phyloP scores from a whole-genome alignment of 2,113 vertebrate species.

The Thryonomys swinderianus region DNA sequence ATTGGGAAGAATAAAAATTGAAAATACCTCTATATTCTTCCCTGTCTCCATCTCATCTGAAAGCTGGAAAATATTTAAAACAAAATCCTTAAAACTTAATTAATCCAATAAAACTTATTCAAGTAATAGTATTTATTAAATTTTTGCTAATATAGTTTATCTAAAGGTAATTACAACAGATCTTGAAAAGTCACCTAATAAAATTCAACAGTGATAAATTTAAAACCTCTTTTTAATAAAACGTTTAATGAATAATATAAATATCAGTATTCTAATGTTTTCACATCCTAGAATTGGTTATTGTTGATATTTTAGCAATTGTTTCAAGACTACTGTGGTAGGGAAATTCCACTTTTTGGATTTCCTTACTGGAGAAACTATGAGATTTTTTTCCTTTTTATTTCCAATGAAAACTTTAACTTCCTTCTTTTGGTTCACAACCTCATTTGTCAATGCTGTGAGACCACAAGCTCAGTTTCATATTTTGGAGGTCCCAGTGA shows the following conservation, averaged over 20 bases:
- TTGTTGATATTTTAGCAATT: background rate
- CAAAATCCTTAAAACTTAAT: constrained; percentile 48
- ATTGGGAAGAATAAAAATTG: constrained; percentile 46
- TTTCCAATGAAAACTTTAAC: background rate
- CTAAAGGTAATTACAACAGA: constrained; percentile 21
- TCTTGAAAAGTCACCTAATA: background rate
- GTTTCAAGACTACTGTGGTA: background rate
- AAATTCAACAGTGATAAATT: background rate
- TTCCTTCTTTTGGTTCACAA: background rate
- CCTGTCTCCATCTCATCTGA: constrained; percentile 64
- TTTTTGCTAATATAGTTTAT: background rate
- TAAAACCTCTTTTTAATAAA: constrained; percentile 41
- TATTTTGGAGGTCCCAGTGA: background rate
- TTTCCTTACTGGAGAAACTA: background rate
- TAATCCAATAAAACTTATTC: background rate
- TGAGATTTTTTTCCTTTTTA: background rate
- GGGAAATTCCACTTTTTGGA: background rate
- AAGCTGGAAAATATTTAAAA: constrained; percentile 76
- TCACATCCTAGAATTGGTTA: background rate
- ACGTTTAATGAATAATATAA: background rate
- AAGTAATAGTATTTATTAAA: constrained; percentile 39
- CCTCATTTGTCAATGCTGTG: background rate
- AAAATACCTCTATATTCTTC: constrained; percentile 79
- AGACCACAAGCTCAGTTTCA: background rate
- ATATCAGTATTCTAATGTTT: background rate